Evolutionary conservation across 1,140 invertebrate species (phyloP).

Genomic region (Scaptomyza pallida): DNA sequence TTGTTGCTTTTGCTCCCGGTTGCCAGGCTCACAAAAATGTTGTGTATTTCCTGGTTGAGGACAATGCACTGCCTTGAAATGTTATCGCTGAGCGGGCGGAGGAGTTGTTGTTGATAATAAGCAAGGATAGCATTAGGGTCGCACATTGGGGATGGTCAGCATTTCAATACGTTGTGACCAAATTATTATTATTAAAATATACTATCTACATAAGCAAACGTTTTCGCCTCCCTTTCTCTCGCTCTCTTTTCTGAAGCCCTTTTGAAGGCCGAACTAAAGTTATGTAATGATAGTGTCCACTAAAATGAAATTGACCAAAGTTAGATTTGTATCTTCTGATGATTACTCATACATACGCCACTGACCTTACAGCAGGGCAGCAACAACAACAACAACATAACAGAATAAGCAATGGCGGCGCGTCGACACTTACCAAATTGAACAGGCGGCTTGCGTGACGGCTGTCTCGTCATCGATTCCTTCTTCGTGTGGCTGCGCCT

Average conservation of each 20-base stretch:
- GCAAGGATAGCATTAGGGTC: not conserved
- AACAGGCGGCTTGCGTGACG: conserved; percentile 58
- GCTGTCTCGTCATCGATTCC: conserved; percentile 73
- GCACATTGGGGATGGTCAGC: conserved; percentile 44
- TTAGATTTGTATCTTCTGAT: conserved; percentile 78
- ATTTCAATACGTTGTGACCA: no score
- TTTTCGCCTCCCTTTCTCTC: not conserved
- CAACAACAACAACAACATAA: conserved; percentile 11
- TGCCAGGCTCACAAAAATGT: conserved; percentile 56
- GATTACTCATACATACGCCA: conserved; percentile 72
- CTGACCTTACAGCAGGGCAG: conserved; percentile 36
- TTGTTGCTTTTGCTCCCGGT: conserved; percentile 45
- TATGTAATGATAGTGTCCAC: conserved; percentile 68
- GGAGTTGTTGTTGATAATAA: conserved; percentile 3
- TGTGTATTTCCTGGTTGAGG: conserved; percentile 69
- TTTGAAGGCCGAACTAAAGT: conserved; percentile 61
- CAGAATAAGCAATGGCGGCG: conserved; percentile 36
- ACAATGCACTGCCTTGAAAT: conserved; percentile 80
- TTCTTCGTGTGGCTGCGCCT: conserved; percentile 36
- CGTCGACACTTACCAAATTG: conserved; percentile 79
- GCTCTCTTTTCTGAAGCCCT: not conserved
- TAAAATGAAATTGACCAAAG: conserved; percentile 68
- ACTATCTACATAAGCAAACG: no score
- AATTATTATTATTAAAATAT: no score
- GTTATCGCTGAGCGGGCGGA: conserved; percentile 13